Conservation (phyloP, 2,888 invertebrate genomes). For the Aphrophora alni region DNA sequence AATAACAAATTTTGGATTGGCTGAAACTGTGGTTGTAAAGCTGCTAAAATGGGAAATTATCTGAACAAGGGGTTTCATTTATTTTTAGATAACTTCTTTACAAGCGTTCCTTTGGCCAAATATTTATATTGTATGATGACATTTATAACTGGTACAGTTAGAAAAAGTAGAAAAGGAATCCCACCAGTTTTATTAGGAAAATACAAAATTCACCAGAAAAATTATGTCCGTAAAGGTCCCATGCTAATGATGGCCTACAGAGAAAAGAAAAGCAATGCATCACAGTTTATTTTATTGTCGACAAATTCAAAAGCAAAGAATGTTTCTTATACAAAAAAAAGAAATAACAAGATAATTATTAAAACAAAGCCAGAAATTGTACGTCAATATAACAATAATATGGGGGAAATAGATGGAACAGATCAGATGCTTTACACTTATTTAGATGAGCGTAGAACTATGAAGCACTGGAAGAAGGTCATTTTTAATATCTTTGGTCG, state of each 20-base stretch:
- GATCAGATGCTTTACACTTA: constrained; percentile 31
- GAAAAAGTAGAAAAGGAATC: constrained; percentile 24
- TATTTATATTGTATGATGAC: constrained; percentile 16
- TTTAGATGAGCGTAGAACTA: constrained; percentile 22
- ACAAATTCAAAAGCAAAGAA: constrained; percentile 6
- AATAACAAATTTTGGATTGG: constrained; percentile 27
- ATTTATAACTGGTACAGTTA: constrained; percentile 30
- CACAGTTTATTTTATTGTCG: constrained; percentile 27
- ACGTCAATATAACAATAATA: constrained; percentile 22
- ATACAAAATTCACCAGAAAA: neutral
- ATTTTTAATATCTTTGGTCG: constrained; percentile 27
- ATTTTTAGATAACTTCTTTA: constrained; percentile 32
- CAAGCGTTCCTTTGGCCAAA: constrained; percentile 11
- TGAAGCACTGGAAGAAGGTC: constrained; percentile 33
- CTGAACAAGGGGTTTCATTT: constrained; percentile 31
- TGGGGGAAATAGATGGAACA: constrained; percentile 32
- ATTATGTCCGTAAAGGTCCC: constrained; percentile 30
- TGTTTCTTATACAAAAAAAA: constrained; percentile 16
- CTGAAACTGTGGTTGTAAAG: constrained; percentile 22
- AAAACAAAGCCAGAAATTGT: constrained; percentile 17
- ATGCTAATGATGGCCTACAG: constrained; percentile 25
- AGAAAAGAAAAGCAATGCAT: constrained; percentile 21
- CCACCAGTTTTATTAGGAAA: neutral
- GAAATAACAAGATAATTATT: constrained; percentile 11
- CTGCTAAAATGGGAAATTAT: constrained; percentile 15